Percentiles rank a stretch among this genome's conserved stretches.
Evolutionary conservation across 2,797 vertebrate genomes (phyloP).

Genomic region (Austrolebias charrua): DNA sequence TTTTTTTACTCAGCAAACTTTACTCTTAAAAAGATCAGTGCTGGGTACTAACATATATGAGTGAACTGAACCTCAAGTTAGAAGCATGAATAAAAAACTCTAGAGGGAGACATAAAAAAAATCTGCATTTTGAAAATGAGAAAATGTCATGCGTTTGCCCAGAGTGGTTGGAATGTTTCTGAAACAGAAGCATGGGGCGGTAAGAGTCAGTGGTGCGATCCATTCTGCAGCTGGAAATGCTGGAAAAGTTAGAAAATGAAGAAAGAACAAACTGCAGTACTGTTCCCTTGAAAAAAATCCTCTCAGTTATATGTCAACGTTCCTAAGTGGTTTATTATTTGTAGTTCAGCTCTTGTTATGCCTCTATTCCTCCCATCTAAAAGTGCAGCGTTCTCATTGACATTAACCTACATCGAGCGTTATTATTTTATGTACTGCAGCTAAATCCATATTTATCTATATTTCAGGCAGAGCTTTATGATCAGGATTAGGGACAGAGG

Average conservation of each 20-base stretch:
- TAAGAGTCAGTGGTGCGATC: slow-evolving; percentile 59
- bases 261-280: slow-evolving; percentile 37
- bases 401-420: slow-evolving; percentile 25
- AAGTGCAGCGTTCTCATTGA: slow-evolving; percentile 26
- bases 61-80: slow-evolving; percentile 53
- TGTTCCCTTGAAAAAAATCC: slow-evolving; percentile 10
- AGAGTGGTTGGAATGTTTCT: slow-evolving; percentile 54
- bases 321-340: not conserved
- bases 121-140: slow-evolving; percentile 54
- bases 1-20: slow-evolving; percentile 7
- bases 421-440: slow-evolving; percentile 25
- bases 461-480: slow-evolving; percentile 46
- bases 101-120: slow-evolving; percentile 16
- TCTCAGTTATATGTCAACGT: no score
- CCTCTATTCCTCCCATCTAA: slow-evolving; percentile 1
- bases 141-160: slow-evolving; percentile 52
- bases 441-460: slow-evolving; percentile 58
- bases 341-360: not conserved
- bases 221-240: slow-evolving; percentile 51
- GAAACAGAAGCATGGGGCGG: slow-evolving; percentile 44
- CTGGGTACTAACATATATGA: slow-evolving; percentile 37
- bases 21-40: slow-evolving; percentile 24
- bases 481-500: slow-evolving; percentile 44
- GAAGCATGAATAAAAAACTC: slow-evolving; percentile 43
- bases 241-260: slow-evolving; percentile 52